A percentile compares a stretch with the other conserved stretches of the same genome.
phyloP scores from a whole-genome alignment of 2,888 invertebrate species.

The Euzetes globulus region DNA sequence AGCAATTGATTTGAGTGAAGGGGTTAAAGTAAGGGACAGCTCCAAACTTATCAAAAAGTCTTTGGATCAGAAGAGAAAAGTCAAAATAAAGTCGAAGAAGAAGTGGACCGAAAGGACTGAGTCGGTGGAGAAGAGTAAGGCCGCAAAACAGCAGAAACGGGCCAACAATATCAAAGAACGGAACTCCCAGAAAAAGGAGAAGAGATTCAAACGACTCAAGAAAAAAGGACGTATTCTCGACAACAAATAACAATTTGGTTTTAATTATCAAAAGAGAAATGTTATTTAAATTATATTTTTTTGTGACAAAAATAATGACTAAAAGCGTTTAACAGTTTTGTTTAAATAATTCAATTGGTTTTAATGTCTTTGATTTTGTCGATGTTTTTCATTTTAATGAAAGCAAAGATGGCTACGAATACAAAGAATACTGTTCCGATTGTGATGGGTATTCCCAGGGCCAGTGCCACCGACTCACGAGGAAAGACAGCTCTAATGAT shows the following conservation, averaged over 20 bases:
- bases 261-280: background rate
- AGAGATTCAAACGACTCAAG: background rate
- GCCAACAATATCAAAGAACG: slow-evolving; percentile 22
- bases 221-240: slow-evolving; percentile 29
- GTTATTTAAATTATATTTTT: background rate
- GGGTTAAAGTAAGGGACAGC: slow-evolving; percentile 32
- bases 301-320: background rate
- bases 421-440: slow-evolving; percentile 31
- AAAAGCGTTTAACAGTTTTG: background rate
- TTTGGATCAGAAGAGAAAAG: slow-evolving; percentile 5
- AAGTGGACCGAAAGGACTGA: slow-evolving; percentile 32
- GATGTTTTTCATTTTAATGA: slow-evolving; percentile 28
- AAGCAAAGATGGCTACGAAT: slow-evolving; percentile 29
- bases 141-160: background rate
- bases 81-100: slow-evolving; percentile 22
- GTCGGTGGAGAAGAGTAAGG: slow-evolving; percentile 1
- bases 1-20: slow-evolving; percentile 30
- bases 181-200: slow-evolving; percentile 9
- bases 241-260: background rate
- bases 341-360: background rate
- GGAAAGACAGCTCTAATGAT: slow-evolving; percentile 27
- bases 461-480: slow-evolving; percentile 17
- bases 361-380: background rate
- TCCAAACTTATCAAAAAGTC: slow-evolving; percentile 32
- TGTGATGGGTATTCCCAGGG: slow-evolving; percentile 31